Conservation (phyloP, 1,140 invertebrate species). For the Procambarus clarkii region DNA sequence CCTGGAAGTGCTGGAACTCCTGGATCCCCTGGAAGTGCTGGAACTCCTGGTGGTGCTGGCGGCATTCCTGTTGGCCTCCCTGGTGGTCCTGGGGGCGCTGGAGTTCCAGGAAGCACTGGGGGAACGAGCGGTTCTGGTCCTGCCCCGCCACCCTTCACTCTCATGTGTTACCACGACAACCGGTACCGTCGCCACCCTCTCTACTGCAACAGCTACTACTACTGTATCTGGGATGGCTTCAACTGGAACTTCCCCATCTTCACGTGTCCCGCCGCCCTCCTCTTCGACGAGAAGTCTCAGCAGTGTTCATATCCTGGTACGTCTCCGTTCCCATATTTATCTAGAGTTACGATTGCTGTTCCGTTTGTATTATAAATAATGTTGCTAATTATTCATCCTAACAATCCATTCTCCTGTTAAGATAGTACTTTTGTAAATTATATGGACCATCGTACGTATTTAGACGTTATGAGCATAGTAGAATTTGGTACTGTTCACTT, state of each 20-base stretch:
- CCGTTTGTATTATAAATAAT: too few species aligned
- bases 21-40: slow-evolving; percentile 7
- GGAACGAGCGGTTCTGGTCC: not conserved
- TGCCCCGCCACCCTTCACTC: slow-evolving; percentile 36
- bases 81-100: slow-evolving; percentile 14
- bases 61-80: slow-evolving; percentile 9
- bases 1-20: slow-evolving; percentile 19
- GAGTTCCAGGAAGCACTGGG: slow-evolving; percentile 8
- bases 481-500: too few species aligned
- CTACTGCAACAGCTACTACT: slow-evolving; percentile 81
- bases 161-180: slow-evolving; percentile 67
- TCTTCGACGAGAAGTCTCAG: slow-evolving; percentile 65
- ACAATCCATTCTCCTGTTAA: too few species aligned
- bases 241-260: slow-evolving; percentile 66
- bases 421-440: too few species aligned
- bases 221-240: slow-evolving; percentile 63
- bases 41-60: slow-evolving; percentile 17
- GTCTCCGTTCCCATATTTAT: not conserved
- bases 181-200: slow-evolving; percentile 83
- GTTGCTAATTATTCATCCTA: too few species aligned
- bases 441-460: too few species aligned
- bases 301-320: slow-evolving; percentile 58
- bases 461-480: too few species aligned
- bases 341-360: too few species aligned
- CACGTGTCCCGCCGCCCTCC: slow-evolving; percentile 63